phyloP scores from a whole-genome alignment of 2,797 vertebrate species.

The Ctenopoma kingsleyae region DNA sequence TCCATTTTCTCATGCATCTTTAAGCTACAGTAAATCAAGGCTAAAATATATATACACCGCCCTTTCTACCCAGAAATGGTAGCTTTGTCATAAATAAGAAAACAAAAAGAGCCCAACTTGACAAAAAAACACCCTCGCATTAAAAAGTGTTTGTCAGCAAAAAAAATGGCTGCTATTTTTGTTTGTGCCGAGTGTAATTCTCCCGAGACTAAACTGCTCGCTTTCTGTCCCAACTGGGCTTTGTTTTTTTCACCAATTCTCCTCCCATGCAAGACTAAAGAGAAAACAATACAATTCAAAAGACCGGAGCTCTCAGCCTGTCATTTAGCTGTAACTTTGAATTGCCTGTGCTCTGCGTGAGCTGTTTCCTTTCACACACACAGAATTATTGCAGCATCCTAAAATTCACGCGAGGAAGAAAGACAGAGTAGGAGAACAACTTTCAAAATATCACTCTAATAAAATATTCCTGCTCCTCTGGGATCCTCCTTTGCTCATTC shows the following conservation, averaged over 20 bases:
- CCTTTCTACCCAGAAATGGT: constrained; percentile 40
- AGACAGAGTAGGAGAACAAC: constrained; percentile 59
- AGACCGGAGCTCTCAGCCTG: constrained; percentile 69
- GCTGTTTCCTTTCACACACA: constrained; percentile 61
- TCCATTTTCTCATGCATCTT: constrained; percentile 38
- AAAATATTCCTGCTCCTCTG: constrained; percentile 82
- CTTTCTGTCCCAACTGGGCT: constrained; percentile 72
- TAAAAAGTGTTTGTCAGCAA: constrained; percentile 81
- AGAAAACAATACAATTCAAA: constrained; percentile 79
- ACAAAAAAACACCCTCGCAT: constrained; percentile 60
- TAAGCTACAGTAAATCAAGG: constrained; percentile 55
- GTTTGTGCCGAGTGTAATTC: constrained; percentile 74
- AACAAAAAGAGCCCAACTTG: constrained; percentile 66
- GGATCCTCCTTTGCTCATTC: constrained; percentile 80
- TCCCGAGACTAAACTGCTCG: constrained; percentile 69
- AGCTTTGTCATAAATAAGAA: constrained; percentile 74
- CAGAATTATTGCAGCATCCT: constrained; percentile 68
- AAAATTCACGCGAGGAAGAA: constrained; percentile 74
- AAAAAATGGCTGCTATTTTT: constrained; percentile 78
- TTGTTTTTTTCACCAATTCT: constrained; percentile 38
- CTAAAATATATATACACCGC: constrained; percentile 22
- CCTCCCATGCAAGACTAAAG: constrained; percentile 70
- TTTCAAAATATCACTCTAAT: constrained; percentile 81
- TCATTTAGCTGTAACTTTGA: constrained; percentile 81
- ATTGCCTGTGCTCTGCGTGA: constrained; percentile 75